Conservation (phyloP, 2,113 vertebrate species). For the Protomyctophum bolini region DNA sequence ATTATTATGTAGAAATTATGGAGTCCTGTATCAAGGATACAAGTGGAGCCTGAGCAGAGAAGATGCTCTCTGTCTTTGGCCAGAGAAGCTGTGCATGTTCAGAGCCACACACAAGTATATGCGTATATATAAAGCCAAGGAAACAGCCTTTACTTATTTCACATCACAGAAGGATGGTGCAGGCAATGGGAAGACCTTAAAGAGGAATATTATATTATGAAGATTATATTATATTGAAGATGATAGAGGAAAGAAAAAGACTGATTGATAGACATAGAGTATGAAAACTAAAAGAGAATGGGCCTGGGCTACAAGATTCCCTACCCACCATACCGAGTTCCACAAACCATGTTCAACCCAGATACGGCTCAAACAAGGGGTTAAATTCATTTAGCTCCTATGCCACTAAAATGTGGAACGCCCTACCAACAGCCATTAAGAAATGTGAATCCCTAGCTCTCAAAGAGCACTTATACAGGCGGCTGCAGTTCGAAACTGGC, state of each 20-base stretch:
- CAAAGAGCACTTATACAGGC: no score
- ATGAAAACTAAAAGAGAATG: no score
- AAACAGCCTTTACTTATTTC: slow-evolving; percentile 86
- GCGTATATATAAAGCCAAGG: slow-evolving; percentile 90
- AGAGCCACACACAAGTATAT: slow-evolving; percentile 84
- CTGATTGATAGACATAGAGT: not conserved
- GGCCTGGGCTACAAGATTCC: no score
- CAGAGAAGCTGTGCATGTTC: slow-evolving; percentile 82
- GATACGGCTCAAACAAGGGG: no score
- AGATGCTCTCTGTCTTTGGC: slow-evolving; percentile 80
- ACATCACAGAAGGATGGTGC: slow-evolving; percentile 82
- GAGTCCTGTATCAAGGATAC: slow-evolving; percentile 77
- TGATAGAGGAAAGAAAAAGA: slow-evolving; percentile 47
- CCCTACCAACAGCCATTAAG: no score
- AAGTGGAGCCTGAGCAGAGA: slow-evolving; percentile 72
- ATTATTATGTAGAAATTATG: slow-evolving; percentile 51
- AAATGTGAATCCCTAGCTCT: no score
- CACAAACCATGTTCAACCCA: no score
- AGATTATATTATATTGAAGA: slow-evolving; percentile 34
- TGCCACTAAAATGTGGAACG: no score
- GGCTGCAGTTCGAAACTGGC: no score
- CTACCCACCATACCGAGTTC: no score
- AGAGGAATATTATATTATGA: slow-evolving; percentile 76
- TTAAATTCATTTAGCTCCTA: no score
- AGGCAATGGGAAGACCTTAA: slow-evolving; percentile 76